Evolutionary conservation across 2,113 vertebrate genomes (phyloP).

Genomic region (Ptilorrhoa leucosticta): DNA sequence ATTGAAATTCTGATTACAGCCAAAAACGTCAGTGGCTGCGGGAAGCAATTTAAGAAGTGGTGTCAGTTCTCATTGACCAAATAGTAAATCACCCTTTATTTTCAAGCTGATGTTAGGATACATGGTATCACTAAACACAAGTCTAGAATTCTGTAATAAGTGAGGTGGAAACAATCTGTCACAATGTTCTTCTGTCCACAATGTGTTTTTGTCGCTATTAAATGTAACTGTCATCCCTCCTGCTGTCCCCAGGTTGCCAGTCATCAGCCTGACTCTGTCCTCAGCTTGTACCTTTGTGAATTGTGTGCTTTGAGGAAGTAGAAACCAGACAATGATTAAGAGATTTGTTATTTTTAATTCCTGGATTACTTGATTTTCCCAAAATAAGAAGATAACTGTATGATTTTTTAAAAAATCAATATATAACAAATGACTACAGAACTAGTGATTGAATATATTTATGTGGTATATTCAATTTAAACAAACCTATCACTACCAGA

Average conservation of each 20-base stretch:
- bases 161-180: background rate
- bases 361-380: background rate
- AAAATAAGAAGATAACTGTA: background rate
- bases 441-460: background rate
- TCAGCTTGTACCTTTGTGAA: background rate
- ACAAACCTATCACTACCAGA: background rate
- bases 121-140: background rate
- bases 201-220: background rate
- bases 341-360: background rate
- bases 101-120: background rate
- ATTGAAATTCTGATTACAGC: constrained; percentile 1
- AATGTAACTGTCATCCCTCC: background rate
- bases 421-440: background rate
- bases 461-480: background rate
- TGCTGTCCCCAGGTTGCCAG: background rate
- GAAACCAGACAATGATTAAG: background rate
- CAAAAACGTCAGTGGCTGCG: background rate
- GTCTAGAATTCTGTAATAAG: background rate
- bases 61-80: background rate
- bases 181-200: background rate
- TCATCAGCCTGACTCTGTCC: background rate
- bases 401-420: background rate
- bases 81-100: background rate
- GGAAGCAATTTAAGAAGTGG: background rate
- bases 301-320: background rate